Evolutionary conservation across 2,797 vertebrate species (phyloP), one percentile per base, ranked within the genome.

Genomic region (Labeo calbasu): DNA sequence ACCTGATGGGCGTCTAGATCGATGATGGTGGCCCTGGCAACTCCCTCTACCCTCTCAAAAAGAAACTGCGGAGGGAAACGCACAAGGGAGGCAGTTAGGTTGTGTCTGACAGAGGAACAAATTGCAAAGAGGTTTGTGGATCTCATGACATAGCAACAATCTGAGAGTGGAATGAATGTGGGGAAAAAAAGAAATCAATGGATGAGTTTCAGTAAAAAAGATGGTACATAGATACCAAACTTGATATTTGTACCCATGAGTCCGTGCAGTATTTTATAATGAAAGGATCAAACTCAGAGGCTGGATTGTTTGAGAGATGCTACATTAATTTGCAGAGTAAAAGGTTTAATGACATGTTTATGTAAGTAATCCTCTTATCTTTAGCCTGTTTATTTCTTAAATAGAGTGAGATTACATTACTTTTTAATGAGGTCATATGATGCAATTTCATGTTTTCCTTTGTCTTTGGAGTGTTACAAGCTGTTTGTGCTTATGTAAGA

Each of bases 1-100:
- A 99, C 97, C 97, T 99, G 98, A 92, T 99, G 97, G 90, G 97
- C 97, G 78, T 99, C 97, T 75, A 99, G 94, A 90, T 99, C 97
- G 43, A 99, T 96, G 90, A 99, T 98, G 70, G 96, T 97, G 40
- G 96, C 98, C 91, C 90, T 97, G 89, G 95, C 95, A 86, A 99
- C 90, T 57, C 96, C 96, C 89, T 96, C 96, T 75, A 98, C 94
- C 88, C 96, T 94, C 72, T 99, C 97, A 92, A 99, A 99, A 83
- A 98, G 93, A 89, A 99, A 98, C 97, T 99, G 91, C 25, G 76
- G 81, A 86, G 25, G 73, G 51, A 86, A 85, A 85, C 79, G 84
- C 77, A 81, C 23, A 61, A 50, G 53, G 46, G 71, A 59, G 43
- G 73, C 69, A 55, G 28, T 76, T 59, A 69, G 63, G 15, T 21